Base-by-base conservation (phyloP, 2,113 vertebrate genomes). In the Lucifuga dentata region DNA sequence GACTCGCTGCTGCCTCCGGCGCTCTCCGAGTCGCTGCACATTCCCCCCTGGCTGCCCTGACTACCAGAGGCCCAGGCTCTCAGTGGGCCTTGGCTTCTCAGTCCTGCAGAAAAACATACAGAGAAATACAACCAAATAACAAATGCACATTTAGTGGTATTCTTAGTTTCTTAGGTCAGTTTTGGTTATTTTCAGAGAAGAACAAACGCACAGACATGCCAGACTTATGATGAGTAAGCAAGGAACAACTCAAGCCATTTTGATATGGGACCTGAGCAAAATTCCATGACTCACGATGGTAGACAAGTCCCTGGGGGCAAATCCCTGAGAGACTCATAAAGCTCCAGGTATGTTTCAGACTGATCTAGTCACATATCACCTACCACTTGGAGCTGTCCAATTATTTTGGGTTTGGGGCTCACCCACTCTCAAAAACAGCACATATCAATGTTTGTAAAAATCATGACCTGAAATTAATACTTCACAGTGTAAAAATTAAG, bases 21-120 rank as follows among this genome's bases (percentile, higher is more conserved):
- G 19, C 97, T 99, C 87, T 99, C 98, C 1, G 97, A 98, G 81
- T 99, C 98, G 45, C 97, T 99, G 84, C 95, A 95, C 95, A 98
- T 96, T 55, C 95, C 96, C 10, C 94, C 92, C 12, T 95, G 93
- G 65, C 95, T 93, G 0, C 92, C 93, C 80, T 94, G 94, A 52
- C 93, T 93, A 8, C 92, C 90, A 59, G 94, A 93, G n/a, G 95
- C 94, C 96, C 97, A 98, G 0, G 93, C 89, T 65, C 93, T 92
- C 71, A 92, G 85, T 0, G 93, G 91, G 19, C 86, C 91, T 49
- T 94, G 94, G 23, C 84, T 86, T 83, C 88, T 90, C 7, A 85
- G 35, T 0, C 35, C 90, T 90, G 55, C 10, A 17, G 19, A 39
- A 68, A 39, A 70, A 26, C 36, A 62, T n/a, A 51, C 15, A 61